phyloP scores from a whole-genome alignment of 2,113 vertebrate genomes.

The Garra rufa region DNA sequence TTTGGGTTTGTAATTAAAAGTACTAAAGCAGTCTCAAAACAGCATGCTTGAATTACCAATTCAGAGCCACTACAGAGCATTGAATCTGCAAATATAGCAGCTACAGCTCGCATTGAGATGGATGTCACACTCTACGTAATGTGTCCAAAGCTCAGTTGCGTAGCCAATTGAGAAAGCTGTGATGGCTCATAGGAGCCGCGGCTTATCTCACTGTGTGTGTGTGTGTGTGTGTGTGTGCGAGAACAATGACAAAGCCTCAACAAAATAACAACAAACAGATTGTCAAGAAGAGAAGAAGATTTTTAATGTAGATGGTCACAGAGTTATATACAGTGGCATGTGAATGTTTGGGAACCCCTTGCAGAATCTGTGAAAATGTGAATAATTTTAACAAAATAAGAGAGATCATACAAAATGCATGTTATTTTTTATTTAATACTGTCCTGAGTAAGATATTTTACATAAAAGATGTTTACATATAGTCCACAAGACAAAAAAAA shows the following conservation, averaged over 20 bases:
- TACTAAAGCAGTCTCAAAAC: constrained; percentile 36
- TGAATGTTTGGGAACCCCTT: no score
- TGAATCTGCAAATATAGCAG: constrained; percentile 45
- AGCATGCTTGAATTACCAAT: constrained; percentile 24
- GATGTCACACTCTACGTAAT: constrained; percentile 48
- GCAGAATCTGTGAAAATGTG: no score
- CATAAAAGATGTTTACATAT: no score
- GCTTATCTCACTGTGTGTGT: constrained; percentile 58
- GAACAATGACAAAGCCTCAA: constrained; percentile 50
- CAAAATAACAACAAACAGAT: constrained; percentile 48
- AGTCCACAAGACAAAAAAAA: no score
- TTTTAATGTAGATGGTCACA: background rate
- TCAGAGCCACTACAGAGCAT: constrained; percentile 18
- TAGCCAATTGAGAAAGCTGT: constrained; percentile 61
- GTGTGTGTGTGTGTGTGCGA: no score
- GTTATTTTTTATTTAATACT: no score
- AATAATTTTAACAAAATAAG: no score
- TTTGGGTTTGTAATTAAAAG: constrained; percentile 42
- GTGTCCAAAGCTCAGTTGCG: constrained; percentile 44
- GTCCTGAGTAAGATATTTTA: no score
- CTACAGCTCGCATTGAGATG: constrained; percentile 43
- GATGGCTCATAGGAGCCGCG: constrained; percentile 58
- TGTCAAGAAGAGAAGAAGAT: background rate
- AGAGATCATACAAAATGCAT: no score
- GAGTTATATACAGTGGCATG: no score